Percentiles rank a stretch among this genome's conserved stretches.
phyloP scores from a whole-genome alignment of 2,797 vertebrate genomes.

The Staurois parvus region DNA sequence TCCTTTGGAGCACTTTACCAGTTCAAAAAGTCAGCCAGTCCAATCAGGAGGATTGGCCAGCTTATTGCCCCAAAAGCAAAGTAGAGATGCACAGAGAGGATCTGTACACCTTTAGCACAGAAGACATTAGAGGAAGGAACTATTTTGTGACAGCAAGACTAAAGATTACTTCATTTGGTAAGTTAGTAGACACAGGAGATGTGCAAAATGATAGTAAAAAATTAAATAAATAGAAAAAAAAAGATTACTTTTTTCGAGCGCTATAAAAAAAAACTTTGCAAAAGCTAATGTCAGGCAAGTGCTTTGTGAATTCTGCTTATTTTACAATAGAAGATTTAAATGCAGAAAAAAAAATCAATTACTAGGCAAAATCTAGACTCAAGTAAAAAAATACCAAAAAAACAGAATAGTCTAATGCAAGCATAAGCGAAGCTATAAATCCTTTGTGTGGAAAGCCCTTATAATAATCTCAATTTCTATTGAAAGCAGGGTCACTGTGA shows the following conservation, averaged over 20 bases:
- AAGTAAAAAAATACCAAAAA: background rate
- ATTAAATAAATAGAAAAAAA: too few species aligned
- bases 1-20: too few species aligned
- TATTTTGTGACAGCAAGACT: too few species aligned
- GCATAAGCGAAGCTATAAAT: conserved; percentile 64
- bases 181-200: background rate
- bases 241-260: background rate
- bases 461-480: conserved; percentile 72
- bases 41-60: background rate
- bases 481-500: conserved; percentile 77
- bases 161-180: background rate
- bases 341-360: conserved; percentile 13
- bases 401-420: conserved; percentile 25
- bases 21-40: too few species aligned
- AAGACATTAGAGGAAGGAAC: too few species aligned
- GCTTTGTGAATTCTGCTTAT: background rate
- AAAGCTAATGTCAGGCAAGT: background rate
- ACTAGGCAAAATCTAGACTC: background rate
- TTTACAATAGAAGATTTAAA: background rate
- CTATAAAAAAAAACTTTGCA: background rate
- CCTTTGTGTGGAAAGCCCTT: conserved; percentile 69
- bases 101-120: too few species aligned
- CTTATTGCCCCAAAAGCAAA: background rate
- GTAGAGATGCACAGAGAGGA: background rate
- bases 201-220: background rate